A percentile compares a stretch with the other conserved stretches of the same genome.
phyloP scores from a whole-genome alignment of 2,797 vertebrate species.

The Nannoperca australis region DNA sequence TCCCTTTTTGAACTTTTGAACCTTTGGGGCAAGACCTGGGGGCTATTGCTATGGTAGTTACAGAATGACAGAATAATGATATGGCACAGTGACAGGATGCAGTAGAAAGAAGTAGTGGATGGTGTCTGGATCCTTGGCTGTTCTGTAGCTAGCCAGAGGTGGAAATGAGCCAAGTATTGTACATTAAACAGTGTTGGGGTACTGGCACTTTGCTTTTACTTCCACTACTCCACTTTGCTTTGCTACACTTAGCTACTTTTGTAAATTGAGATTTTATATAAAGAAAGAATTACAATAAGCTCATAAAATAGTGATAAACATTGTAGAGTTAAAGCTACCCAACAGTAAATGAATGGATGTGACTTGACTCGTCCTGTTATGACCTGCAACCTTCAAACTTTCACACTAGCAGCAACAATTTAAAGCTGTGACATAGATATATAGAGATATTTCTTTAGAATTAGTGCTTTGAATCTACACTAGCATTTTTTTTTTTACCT shows the following conservation, averaged over 20 bases:
- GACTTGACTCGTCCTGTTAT: not conserved
- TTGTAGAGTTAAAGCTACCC: not conserved
- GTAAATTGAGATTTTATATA: not conserved
- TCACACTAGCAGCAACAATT: not conserved
- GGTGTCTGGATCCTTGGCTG: not conserved
- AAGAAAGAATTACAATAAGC: not conserved
- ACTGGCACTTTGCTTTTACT: not conserved
- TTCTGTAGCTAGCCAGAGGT: not conserved
- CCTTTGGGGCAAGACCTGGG: not conserved
- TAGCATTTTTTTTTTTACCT: not conserved
- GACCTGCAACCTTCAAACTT: not conserved
- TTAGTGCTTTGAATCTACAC: not conserved
- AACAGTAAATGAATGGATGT: not conserved
- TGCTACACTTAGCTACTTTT: not conserved
- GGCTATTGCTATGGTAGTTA: not conserved
- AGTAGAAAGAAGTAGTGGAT: not conserved
- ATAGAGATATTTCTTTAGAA: not conserved
- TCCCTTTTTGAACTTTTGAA: slow-evolving; percentile 56
- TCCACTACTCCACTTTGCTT: not conserved
- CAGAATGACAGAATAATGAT: not conserved
- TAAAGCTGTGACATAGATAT: too few relatives aligned
- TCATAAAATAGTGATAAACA: not conserved
- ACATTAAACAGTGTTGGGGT: not conserved
- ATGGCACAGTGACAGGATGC: not conserved
- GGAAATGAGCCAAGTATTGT: not conserved